These are phyloP conservation scores for Pilophorus perplexus DNA, from an alignment of 2,888 invertebrate species.

Conservation along the genomic window DNA sequence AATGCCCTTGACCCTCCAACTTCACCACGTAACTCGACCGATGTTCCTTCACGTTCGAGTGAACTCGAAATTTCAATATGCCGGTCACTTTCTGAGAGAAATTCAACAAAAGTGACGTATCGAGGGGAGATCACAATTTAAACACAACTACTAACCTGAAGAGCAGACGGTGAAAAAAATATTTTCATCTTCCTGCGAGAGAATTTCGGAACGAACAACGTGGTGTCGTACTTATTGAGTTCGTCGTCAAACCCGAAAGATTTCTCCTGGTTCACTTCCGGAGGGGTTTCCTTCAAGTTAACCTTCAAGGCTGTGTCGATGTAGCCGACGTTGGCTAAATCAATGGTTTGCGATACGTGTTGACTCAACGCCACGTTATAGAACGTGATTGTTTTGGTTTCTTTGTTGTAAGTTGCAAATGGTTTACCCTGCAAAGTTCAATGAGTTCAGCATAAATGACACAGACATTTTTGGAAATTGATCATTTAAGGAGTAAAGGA, in stretches of 20 bases:
- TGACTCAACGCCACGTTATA: conserved; percentile 23
- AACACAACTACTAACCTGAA: conserved; percentile 4
- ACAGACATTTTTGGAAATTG: no score
- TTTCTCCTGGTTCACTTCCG: neutral
- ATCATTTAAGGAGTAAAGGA: no score
- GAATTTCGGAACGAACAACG: conserved; percentile 7
- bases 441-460: neutral
- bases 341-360: neutral
- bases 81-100: conserved; percentile 2
- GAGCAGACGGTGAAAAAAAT: conserved; percentile 10
- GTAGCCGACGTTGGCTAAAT: conserved; percentile 15
- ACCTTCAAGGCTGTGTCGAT: conserved; percentile 10
- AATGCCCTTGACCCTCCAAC: neutral
- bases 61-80: conserved; percentile 3
- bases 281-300: neutral
- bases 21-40: conserved; percentile 2
- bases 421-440: conserved; percentile 29
- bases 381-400: conserved; percentile 20
- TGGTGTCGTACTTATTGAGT: neutral
- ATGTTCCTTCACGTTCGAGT: neutral
- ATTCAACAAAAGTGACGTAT: neutral
- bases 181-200: neutral
- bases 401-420: neutral
- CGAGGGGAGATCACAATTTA: neutral
- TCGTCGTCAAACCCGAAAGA: conserved; percentile 17